Evolutionary conservation across 2,113 vertebrate genomes (phyloP), one percentile per base, ranked within the genome.

Genomic region (Etheostoma cragini): DNA sequence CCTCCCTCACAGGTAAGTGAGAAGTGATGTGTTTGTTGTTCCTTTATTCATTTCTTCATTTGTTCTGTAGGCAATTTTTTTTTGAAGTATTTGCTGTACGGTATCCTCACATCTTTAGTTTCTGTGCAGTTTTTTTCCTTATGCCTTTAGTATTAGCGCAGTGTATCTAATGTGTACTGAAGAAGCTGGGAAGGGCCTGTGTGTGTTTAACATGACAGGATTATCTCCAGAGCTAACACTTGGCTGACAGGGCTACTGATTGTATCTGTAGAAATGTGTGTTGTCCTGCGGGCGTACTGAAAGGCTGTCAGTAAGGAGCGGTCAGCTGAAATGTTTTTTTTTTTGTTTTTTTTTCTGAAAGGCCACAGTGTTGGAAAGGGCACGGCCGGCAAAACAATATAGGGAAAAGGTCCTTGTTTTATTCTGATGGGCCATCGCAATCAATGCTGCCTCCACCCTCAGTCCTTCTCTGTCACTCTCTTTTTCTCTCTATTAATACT

Each of bases 1-100:
- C 96, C 58, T 96, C 95, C 4, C 96, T 99, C 1, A 84, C 93
- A 80, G 96, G 98, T 99, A 88, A 82, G 93, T 33, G 15, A 79
- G n/a, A 16, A 47, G 33, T 8, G 21, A n/a, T 30, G n/a, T 12
- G 6, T 30, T 35, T 71, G 62, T 64, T 78, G 35, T 19, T 33
- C 63, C 16, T 13, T 57, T 38, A 8, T 38, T 47, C 8, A 8
- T 60, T 49, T 3, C n/a, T 64, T 56, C 8, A 30, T 70, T 19
- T 26, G 12, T 33, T 16, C 3, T 50, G 8, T 0, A 7, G 19
- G 26, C 5, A 0, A 10, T 63, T 61, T 47, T 13, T 13, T 17
- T 10, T n/a, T 67, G 11, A 70, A 76, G 53, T 64, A 61, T 78
- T 74, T 69, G 54, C 10, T 42, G 38, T 42, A 42, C 8, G 10